A percentile compares a stretch with the other conserved stretches of the same genome.
These are phyloP conservation scores for Epinephelus fuscoguttatus DNA, from an alignment of 2,113 vertebrate genomes.

Conservation along the genomic window DNA sequence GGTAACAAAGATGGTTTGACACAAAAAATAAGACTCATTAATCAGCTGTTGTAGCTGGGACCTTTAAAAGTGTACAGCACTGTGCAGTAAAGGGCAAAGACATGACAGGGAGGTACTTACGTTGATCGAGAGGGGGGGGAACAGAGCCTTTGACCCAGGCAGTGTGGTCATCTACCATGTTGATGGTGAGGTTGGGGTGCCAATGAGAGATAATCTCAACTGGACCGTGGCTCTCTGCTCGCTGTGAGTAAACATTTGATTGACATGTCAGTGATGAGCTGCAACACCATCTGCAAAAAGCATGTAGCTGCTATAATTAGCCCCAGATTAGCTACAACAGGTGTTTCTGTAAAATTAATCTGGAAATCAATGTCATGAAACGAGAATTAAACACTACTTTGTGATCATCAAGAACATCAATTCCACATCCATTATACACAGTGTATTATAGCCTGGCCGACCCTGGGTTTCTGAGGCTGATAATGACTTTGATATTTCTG, in stretches of 20 bases:
- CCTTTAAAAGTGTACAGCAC: not conserved
- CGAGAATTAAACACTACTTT: not conserved
- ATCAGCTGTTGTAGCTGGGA: not conserved
- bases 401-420: too few relatives aligned
- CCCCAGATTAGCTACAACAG: not conserved
- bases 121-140: conserved; percentile 93
- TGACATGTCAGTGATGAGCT: not conserved
- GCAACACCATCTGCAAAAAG: not conserved
- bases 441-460: not conserved
- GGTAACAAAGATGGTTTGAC: conserved; percentile 5
- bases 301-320: not conserved
- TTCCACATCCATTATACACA: not conserved
- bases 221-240: conserved; percentile 93
- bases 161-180: conserved; percentile 97
- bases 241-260: conserved; percentile 77
- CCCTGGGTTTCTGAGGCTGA: not conserved
- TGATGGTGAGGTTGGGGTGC: conserved; percentile 98
- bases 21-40: not conserved
- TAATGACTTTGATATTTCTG: too few relatives aligned
- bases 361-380: not conserved
- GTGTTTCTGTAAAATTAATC: not conserved
- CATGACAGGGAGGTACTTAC: conserved; percentile 80
- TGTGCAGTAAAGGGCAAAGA: not conserved
- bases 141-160: conserved; percentile 97
- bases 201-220: conserved; percentile 97